Base-by-base conservation (phyloP, 1,140 invertebrate species). In the Hydropsyche tenuis region DNA sequence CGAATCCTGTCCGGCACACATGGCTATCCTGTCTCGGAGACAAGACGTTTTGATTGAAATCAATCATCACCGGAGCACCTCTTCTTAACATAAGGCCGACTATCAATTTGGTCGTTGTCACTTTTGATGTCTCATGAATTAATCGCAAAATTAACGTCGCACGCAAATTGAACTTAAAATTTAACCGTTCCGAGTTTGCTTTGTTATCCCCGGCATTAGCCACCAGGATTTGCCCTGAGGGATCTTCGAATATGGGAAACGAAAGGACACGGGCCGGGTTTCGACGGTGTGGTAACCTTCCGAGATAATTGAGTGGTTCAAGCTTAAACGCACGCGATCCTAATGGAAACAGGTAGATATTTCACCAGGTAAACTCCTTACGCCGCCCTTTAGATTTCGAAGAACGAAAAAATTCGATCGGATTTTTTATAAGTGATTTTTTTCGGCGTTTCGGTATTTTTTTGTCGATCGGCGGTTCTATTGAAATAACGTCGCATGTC, bases 261-360 rank as follows among this genome's bases (percentile, higher is more conserved):
- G 20, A 14, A 56, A 46, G 22, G 46, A 53, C 12, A 51, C 3
- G 18, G 66, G 43, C 9, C 30, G 4, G 51, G 51, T 56, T 60
- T 18, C 51, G 18, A 11, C 51, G 56, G 12, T 23, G 11, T 25
- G 25, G 14, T n/a, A 65, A 65, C 42, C 75, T 73, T 60, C 66
- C 23, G 22, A 73, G 72, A 76, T 77, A 77, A 77, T 77, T 77
- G 75, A 77, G 75, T 74, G 75, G 75, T 77, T 77, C 72, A 73
- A 73, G 73, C 69, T 72, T 76, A 74, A 53, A 69, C 72, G 63
- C 75, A 74, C 72, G 75, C 75, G 68, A 77, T 70, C 66, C 66
- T 56, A 70, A 60, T 56, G 20, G 51, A 70, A 70, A 56, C 68
- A 70, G 68, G 68, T 70, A 70, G 68, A 70, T 46, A 70, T 30